Conservation (phyloP, 2,797 vertebrate species). For the Characodon lateralis region DNA sequence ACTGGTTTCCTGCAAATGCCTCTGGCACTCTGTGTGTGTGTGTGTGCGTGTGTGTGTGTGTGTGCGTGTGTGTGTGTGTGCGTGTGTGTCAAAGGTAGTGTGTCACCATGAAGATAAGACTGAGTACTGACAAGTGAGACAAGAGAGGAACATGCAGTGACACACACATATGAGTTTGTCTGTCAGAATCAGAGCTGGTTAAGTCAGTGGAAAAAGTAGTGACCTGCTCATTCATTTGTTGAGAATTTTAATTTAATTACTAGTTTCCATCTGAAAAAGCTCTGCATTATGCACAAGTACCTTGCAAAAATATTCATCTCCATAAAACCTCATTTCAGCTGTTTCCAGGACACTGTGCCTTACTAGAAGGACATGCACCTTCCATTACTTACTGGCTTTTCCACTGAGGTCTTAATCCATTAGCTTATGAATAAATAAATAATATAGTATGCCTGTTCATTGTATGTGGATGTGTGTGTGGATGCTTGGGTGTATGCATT, state of each 20-base stretch:
- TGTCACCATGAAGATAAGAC: slow-evolving; percentile 32
- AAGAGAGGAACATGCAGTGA: slow-evolving; percentile 13
- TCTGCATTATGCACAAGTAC: not conserved
- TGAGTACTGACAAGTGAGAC: slow-evolving; percentile 26
- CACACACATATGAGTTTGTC: not conserved
- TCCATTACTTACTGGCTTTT: slow-evolving; percentile 42
- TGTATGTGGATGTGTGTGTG: not conserved
- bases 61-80: slow-evolving; percentile 12
- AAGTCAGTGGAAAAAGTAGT: not conserved
- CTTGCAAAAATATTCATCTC: not conserved
- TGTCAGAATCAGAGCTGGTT: not conserved
- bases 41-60: slow-evolving; percentile 2
- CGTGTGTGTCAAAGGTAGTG: slow-evolving; percentile 18
- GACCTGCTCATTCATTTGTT: not conserved
- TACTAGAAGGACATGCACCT: slow-evolving; percentile 30
- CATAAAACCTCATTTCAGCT: not conserved
- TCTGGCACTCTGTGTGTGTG: slow-evolving; percentile 26
- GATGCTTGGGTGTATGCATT: slow-evolving; percentile 21
- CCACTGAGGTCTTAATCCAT: slow-evolving; percentile 53
- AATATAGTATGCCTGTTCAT: slow-evolving; percentile 34
- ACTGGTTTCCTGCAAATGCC: slow-evolving; percentile 29
- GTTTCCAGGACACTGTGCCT: slow-evolving; percentile 7
- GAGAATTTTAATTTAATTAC: not conserved
- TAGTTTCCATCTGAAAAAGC: not conserved
- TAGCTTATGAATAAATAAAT: slow-evolving; percentile 69